Evolutionary conservation across 2,113 vertebrate species (phyloP), one percentile per base, ranked within the genome.

Genomic region (Shinisaurus crocodilurus): DNA sequence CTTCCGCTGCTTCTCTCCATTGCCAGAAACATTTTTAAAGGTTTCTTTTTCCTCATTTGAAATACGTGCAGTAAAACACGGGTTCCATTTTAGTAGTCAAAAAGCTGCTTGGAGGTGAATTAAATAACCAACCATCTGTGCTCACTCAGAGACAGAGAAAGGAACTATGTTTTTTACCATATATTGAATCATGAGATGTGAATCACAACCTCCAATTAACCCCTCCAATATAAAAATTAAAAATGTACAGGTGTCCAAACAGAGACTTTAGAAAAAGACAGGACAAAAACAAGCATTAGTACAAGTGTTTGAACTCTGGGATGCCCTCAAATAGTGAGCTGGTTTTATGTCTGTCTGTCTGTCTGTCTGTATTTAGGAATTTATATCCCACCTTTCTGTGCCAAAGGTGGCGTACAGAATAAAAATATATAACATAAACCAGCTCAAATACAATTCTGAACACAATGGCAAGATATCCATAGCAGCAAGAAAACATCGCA

Each of bases 21-120:
- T 90, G 83, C 74, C 83, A 86, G 89, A 80, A 86, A 90, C n/a
- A 57, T 80, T 67, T 85, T 54, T 57, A 67, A 90, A 79, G 72
- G 63, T 76, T 50, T 85, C 74, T 54, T 77, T 67, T 48, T 54
- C 45, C 27, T 85, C 75, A 69, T 85, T 85, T 65, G 77, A 85
- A 90, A 85, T 85, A 85, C 63, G 85, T 43, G 57, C 48, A 90
- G 74, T 79, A 85, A 77, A 85, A 79, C 45, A 79, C 5, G 27
- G 45, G 74, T 79, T 67, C 83, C 82, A 40, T 60, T 69, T 80
- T 82, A 70, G 48, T 54, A 70, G 82, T 80, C 23, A 86, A 57
- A 69, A 40, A 80, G 76, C 32, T 69, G 74, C 63, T 85, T 69
- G 48, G 75, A 70, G 83, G 45, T 40, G 89, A 85, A 85, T 90